These are phyloP conservation scores for Melieria omissa DNA, from an alignment of 2,888 invertebrate species.

Conservation along the genomic window DNA sequence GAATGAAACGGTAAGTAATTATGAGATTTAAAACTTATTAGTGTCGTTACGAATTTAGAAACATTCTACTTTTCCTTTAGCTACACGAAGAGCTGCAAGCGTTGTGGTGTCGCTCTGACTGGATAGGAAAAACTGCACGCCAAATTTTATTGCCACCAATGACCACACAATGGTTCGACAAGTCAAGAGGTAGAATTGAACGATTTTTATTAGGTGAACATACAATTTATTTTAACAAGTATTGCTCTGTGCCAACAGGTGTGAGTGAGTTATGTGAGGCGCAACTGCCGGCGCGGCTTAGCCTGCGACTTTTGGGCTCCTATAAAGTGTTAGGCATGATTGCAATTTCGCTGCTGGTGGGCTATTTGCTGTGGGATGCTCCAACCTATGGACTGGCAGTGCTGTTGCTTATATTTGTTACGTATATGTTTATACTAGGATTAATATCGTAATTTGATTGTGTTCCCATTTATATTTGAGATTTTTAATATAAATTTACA, in stretches of 20 bases:
- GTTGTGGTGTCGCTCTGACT: slow-evolving; percentile 70
- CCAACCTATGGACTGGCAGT: slow-evolving; percentile 55
- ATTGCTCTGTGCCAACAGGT: slow-evolving; percentile 43
- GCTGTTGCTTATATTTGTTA: slow-evolving; percentile 49
- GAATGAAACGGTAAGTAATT: slow-evolving; percentile 74
- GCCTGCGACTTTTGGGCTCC: slow-evolving; percentile 61
- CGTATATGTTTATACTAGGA: slow-evolving; percentile 58
- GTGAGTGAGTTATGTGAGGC: slow-evolving; percentile 57
- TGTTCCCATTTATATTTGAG: slow-evolving; percentile 32
- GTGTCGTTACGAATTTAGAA: neutral
- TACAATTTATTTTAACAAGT: neutral
- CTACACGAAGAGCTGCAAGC: slow-evolving; percentile 74
- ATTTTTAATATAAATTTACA: slow-evolving; percentile 1
- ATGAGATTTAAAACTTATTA: neutral
- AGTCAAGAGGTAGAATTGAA: slow-evolving; percentile 51
- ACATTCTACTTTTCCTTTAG: slow-evolving; percentile 68
- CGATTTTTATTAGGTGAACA: neutral
- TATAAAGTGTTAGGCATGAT: slow-evolving; percentile 54
- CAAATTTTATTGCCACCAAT: slow-evolving; percentile 63
- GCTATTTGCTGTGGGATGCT: slow-evolving; percentile 55
- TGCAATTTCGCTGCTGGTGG: slow-evolving; percentile 50
- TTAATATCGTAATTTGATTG: slow-evolving; percentile 50
- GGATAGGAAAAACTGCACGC: slow-evolving; percentile 59
- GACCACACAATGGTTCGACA: slow-evolving; percentile 65
- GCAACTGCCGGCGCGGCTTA: slow-evolving; percentile 60